phyloP scores from a whole-genome alignment of 2,113 vertebrate genomes.

The Ceratotherium simum region DNA sequence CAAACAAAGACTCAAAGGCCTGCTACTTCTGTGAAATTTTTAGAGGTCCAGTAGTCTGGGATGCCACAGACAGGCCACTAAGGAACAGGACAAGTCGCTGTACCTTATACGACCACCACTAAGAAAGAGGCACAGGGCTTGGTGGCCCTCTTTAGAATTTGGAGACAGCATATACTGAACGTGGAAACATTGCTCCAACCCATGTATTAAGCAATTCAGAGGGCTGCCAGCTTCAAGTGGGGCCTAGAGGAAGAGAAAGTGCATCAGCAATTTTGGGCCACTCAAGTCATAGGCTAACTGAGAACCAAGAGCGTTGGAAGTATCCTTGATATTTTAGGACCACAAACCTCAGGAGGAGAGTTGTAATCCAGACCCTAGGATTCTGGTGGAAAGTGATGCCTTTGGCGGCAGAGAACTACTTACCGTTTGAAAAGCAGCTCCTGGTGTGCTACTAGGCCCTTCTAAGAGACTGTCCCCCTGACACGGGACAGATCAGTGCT shows the following conservation, averaged over 20 bases:
- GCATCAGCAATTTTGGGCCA: not conserved
- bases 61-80: not conserved
- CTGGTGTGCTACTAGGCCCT: not conserved
- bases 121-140: not conserved
- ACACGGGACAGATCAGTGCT: not conserved
- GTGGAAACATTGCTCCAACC: not conserved
- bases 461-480: not conserved
- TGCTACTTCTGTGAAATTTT: not conserved
- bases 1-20: not conserved
- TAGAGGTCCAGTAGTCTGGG: not conserved
- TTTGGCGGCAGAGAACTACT: not conserved
- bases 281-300: not conserved
- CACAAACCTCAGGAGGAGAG: not conserved
- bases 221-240: not conserved
- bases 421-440: not conserved
- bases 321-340: not conserved
- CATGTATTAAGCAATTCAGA: not conserved
- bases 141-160: not conserved
- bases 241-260: not conserved
- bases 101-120: not conserved
- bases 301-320: not conserved
- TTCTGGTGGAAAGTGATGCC: not conserved
- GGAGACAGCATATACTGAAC: not conserved
- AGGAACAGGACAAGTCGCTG: not conserved
- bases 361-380: not conserved